A percentile compares a stretch with the other conserved stretches of the same genome.
Conservation (phyloP, 53 echinoderm and acorn worm species). For the Echinarachnius parma region DNA sequence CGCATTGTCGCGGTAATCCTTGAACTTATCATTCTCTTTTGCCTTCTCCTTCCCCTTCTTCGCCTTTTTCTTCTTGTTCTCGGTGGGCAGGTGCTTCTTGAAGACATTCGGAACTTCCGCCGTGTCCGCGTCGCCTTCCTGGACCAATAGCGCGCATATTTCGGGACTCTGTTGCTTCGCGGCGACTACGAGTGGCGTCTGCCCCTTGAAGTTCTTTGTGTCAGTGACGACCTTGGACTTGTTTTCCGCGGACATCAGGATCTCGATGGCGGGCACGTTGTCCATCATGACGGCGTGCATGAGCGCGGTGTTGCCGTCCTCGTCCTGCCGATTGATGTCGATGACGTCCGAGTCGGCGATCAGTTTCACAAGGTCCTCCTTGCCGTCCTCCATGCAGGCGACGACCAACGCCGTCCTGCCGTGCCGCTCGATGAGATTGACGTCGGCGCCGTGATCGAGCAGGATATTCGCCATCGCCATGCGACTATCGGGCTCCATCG, state of each 20-base stretch:
- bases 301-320: constrained; percentile 79
- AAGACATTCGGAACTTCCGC: constrained; percentile 54
- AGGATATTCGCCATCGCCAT: constrained; percentile 55
- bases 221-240: constrained; percentile 48
- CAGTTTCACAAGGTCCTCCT: constrained; percentile 55
- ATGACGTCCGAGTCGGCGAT: constrained; percentile 45
- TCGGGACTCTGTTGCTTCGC: constrained; percentile 78
- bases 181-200: constrained; percentile 71
- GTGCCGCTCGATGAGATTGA: constrained; percentile 77
- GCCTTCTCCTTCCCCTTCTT: constrained; percentile 15
- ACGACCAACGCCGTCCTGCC: constrained; percentile 82
- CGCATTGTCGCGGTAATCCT: constrained; percentile 29
- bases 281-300: constrained; percentile 85
- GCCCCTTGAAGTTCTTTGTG: constrained; percentile 56
- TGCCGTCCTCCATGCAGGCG: constrained; percentile 61
- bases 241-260: constrained; percentile 42
- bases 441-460: constrained; percentile 71
- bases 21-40: constrained; percentile 6
- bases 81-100: constrained; percentile 63
- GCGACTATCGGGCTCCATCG: constrained; percentile 45
- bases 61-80: constrained; percentile 28
- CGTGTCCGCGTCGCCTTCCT: constrained; percentile 53
- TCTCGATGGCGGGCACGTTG: constrained; percentile 61
- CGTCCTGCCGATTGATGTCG: constrained; percentile 77
- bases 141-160: constrained; percentile 73